Base-by-base conservation (phyloP, 1,140 invertebrate genomes). In the Philotrypesis tridentata region DNA sequence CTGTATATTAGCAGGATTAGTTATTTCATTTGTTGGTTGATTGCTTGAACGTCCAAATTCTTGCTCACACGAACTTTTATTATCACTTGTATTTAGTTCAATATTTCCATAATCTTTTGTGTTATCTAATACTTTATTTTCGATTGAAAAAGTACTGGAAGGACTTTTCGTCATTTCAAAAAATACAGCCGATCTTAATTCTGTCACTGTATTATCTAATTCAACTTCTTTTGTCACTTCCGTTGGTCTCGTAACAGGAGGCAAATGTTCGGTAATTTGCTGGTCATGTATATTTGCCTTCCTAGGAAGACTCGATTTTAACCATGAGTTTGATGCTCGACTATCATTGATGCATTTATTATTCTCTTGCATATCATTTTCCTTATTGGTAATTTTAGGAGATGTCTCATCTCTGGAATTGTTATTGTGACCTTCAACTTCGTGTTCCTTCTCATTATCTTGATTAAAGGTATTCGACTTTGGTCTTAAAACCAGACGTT, bases 401-500 rank as follows among this genome's bases (percentile, higher is more conserved):
- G 40, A 23, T 27, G 23, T 21, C 7, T 17, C 25, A 65, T 21
- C 29, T 31, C 9, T 11, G 55, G 27, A 55, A 67, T 37, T 65
- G 33, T 60, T 80, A 43, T 0, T 4, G 21, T 29, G 48, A 23
- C 60, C 37, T 55, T 5, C n/a, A 55, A 8, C 12, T 25, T 27
- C 55, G 33, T 29, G 11, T 75, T 72, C 70, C 1, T 72, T 72
- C 11, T 7, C 17, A 43, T 29, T 29, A 70, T 33, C 29, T 68
- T 63, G 48, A 23, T 25, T 29, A 2, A 43, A 12, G 1, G 2
- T 74, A 21, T 65, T 40, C 5, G 87, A 83, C 83, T 91, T 92
- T 5, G 90, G 90, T 48, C 90, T 92, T 7, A 95, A 89, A 2
- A 95, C 92, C 11, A 95, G 89, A 2, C 94, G 91, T 83, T 95